phyloP scores from a whole-genome alignment of 1,140 invertebrate species.

The Dinoponera quadriceps region DNA sequence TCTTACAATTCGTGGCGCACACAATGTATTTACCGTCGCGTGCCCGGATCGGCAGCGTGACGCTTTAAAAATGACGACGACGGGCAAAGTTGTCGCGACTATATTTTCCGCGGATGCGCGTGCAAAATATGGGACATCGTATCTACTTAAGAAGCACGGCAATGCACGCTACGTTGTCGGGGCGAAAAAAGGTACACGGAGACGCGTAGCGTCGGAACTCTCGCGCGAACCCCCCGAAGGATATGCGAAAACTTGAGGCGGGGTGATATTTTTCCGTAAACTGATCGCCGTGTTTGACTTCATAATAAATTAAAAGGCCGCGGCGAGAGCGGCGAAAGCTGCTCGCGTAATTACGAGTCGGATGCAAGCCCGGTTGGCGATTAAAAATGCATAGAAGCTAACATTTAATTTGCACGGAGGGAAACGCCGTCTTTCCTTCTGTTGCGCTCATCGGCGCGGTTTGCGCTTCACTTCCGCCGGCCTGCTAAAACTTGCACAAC shows the following conservation, averaged over 20 bases:
- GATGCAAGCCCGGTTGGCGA: neutral
- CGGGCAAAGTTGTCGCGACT: slow-evolving; percentile 37
- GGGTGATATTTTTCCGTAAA: slow-evolving; percentile 40
- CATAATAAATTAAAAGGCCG: slow-evolving; percentile 41
- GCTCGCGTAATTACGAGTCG: slow-evolving; percentile 26
- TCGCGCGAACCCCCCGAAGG: slow-evolving; percentile 1
- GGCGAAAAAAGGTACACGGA: slow-evolving; percentile 22
- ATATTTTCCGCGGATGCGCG: slow-evolving; percentile 30
- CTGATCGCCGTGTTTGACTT: slow-evolving; percentile 31
- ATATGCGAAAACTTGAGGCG: slow-evolving; percentile 12
- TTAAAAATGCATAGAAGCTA: slow-evolving; percentile 12
- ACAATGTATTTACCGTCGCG: slow-evolving; percentile 25
- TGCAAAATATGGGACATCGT: slow-evolving; percentile 39
- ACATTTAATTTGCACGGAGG: slow-evolving; percentile 37
- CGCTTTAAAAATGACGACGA: slow-evolving; percentile 28
- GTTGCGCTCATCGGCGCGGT: neutral
- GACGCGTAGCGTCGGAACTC: slow-evolving; percentile 9
- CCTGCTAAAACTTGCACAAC: slow-evolving; percentile 19
- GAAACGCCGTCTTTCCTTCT: slow-evolving; percentile 8
- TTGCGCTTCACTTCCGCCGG: neutral
- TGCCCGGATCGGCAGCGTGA: slow-evolving; percentile 34
- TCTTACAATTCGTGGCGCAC: neutral
- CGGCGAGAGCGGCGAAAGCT: neutral
- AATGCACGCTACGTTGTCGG: slow-evolving; percentile 24
- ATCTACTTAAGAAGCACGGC: slow-evolving; percentile 33